phyloP scores from a whole-genome alignment of 2,113 vertebrate species.

The Osmerus mordax region DNA sequence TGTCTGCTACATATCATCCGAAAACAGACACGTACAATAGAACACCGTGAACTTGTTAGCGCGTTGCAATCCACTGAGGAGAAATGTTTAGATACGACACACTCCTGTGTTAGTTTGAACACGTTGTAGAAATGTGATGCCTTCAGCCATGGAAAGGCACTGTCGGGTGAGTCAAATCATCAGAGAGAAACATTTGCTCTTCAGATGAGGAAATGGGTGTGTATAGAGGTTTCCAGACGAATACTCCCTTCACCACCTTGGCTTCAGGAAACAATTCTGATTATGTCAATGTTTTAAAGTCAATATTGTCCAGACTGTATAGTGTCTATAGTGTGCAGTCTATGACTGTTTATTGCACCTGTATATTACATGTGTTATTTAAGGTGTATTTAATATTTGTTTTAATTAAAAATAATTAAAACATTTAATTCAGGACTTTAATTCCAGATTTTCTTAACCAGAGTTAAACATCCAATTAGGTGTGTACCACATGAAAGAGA shows the following conservation, averaged over 20 bases:
- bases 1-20: too few relatives aligned
- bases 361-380: background rate
- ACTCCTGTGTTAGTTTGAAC: conserved; percentile 65
- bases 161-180: conserved; percentile 18
- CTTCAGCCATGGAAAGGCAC: conserved; percentile 36
- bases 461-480: too few relatives aligned
- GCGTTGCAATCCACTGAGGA: too few relatives aligned
- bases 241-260: too few relatives aligned
- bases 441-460: background rate
- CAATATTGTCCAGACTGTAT: too few relatives aligned
- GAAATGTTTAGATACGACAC: conserved; percentile 25
- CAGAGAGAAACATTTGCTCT: conserved; percentile 9
- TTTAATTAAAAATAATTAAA: background rate
- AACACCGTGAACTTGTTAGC: too few relatives aligned
- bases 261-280: too few relatives aligned
- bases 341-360: background rate
- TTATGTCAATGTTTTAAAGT: too few relatives aligned
- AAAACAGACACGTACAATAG: too few relatives aligned
- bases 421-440: background rate
- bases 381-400: background rate
- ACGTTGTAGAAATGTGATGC: conserved; percentile 54
- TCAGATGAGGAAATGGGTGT: background rate
- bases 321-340: background rate
- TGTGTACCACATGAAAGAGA: too few relatives aligned
- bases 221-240: too few relatives aligned